These are phyloP conservation scores for Sterrhoptilus dennistouni DNA, from an alignment of 2,113 vertebrate species.

Conservation along the genomic window DNA sequence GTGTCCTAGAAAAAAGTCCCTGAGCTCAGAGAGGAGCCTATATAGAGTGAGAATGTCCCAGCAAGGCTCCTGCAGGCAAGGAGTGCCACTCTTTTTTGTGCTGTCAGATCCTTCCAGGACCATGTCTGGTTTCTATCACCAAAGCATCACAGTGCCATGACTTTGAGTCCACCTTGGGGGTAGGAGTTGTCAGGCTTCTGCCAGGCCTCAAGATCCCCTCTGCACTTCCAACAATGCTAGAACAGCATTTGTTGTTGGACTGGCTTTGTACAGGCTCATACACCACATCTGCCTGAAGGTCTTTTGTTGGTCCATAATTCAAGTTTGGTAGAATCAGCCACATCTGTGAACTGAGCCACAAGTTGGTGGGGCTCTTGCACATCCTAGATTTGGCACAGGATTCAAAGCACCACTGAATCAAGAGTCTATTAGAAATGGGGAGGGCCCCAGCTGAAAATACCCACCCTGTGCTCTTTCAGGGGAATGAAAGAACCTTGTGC, in stretches of 20 bases:
- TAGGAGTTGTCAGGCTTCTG: neutral
- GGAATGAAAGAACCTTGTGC: neutral
- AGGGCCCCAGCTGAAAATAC: neutral
- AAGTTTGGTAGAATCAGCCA: neutral
- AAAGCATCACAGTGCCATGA: neutral
- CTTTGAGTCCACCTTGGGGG: neutral
- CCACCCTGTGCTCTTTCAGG: rapidly evolving
- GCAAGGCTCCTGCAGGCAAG: neutral
- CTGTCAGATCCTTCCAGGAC: neutral
- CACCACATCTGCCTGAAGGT: rapidly evolving
- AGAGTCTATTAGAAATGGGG: neutral
- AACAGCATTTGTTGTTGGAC: neutral
- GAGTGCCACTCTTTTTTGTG: neutral
- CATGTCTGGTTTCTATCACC: rapidly evolving
- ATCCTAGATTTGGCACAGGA: rapidly evolving
- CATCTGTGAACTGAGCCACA: neutral
- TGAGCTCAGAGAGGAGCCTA: neutral
- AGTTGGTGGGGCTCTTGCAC: neutral
- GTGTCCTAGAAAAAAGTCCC: neutral
- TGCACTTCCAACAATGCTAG: neutral
- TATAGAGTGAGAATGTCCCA: rapidly evolving
- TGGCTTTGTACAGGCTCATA: neutral
- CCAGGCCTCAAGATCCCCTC: neutral
- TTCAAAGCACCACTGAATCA: rapidly evolving
- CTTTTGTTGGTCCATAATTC: neutral